phyloP scores from a whole-genome alignment of 2,113 vertebrate species.

The Falcunculus frontatus region DNA sequence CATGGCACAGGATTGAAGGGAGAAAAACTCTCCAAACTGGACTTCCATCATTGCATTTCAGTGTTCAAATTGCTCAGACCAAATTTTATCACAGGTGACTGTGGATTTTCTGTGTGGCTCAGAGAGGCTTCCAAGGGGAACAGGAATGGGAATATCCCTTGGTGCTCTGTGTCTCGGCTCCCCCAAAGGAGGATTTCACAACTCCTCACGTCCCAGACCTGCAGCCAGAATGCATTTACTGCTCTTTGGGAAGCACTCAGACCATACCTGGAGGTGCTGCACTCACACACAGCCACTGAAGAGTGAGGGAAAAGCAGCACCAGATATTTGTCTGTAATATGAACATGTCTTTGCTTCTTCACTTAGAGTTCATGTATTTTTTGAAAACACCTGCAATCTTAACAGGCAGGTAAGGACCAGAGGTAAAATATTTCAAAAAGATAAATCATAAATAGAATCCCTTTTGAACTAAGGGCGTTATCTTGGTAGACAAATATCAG shows the following conservation, averaged over 20 bases:
- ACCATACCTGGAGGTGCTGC: background rate
- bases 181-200: background rate
- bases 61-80: background rate
- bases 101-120: background rate
- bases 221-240: background rate
- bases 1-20: accelerated
- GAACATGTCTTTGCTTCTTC: background rate
- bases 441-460: background rate
- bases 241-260: background rate
- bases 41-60: background rate
- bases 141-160: background rate
- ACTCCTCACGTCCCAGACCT: background rate
- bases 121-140: background rate
- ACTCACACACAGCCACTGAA: background rate
- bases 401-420: background rate
- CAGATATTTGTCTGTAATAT: accelerated
- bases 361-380: background rate
- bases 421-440: background rate
- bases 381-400: background rate
- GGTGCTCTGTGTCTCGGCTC: background rate
- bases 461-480: background rate
- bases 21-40: background rate
- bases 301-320: background rate
- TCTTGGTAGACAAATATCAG: background rate
- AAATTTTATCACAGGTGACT: background rate